Conservation (phyloP, 1,140 invertebrate species). For the Drosophila aff. region DNA sequence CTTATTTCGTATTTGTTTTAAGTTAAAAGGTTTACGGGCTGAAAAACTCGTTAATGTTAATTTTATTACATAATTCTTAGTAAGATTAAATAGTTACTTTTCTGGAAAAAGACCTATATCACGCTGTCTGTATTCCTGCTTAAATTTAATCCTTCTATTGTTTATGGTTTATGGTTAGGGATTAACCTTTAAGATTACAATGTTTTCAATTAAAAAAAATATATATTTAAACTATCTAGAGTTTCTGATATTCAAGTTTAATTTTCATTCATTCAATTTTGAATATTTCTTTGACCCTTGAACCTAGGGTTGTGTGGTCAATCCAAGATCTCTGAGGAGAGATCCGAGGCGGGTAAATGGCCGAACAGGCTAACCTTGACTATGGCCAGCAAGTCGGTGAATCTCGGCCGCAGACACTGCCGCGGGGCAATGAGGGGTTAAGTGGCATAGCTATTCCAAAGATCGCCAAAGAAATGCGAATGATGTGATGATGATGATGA, state of each 20-base stretch:
- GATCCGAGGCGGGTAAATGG: conserved; percentile 26
- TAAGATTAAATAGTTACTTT: neutral
- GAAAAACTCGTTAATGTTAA: too few species aligned
- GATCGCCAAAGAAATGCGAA: conserved; percentile 39
- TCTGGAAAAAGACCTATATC: neutral
- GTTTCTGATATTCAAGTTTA: neutral
- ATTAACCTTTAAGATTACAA: neutral
- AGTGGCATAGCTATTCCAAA: conserved; percentile 22
- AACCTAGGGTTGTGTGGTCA: neutral
- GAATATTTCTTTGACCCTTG: neutral
- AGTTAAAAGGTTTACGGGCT: neutral
- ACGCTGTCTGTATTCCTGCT: neutral
- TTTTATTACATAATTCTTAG: neutral
- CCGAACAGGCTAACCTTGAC: conserved; percentile 63
- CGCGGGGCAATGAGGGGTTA: conserved; percentile 21
- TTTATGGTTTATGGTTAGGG: neutral
- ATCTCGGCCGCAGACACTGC: conserved; percentile 16
- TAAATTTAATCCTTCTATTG: neutral
- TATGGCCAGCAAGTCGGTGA: conserved; percentile 43
- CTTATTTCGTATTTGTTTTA: neutral
- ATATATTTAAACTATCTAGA: too few species aligned
- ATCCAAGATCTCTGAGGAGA: conserved; percentile 3
- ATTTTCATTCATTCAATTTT: neutral
- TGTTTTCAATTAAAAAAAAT: neutral
- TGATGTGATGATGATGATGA: neutral